A percentile compares a stretch with the other conserved stretches of the same genome.
phyloP scores from a whole-genome alignment of 1,140 invertebrate species.

The Calycopis cecrops region DNA sequence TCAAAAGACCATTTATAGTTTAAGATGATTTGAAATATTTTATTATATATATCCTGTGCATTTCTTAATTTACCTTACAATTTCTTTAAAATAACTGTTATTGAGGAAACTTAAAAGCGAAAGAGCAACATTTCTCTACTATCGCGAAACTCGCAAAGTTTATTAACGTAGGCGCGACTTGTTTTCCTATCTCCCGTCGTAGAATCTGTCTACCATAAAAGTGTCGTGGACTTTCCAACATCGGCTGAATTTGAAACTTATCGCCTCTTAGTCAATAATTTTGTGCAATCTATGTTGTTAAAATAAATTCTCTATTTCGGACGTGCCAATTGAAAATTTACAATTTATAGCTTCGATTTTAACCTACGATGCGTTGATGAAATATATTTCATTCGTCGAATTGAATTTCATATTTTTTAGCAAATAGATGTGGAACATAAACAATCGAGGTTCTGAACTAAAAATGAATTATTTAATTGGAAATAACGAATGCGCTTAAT shows the following conservation, averaged over 20 bases:
- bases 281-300: slow-evolving; percentile 1
- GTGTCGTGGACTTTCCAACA: slow-evolving; percentile 18
- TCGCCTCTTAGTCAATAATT: background rate
- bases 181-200: slow-evolving; percentile 20
- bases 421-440: no score
- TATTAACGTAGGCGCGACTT: slow-evolving; percentile 19
- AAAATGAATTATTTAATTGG: no score
- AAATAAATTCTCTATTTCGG: background rate
- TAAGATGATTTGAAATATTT: slow-evolving; percentile 27
- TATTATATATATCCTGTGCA: no score
- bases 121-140: slow-evolving; percentile 19
- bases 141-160: slow-evolving; percentile 17
- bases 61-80: no score
- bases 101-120: slow-evolving; percentile 20
- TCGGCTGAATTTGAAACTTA: slow-evolving; percentile 15
- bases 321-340: no score
- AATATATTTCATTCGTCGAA: no score
- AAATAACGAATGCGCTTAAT: no score
- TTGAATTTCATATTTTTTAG: no score
- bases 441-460: no score
- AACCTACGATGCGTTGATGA: no score
- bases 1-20: no score
- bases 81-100: slow-evolving; percentile 12
- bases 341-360: no score
- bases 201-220: slow-evolving; percentile 21